Conservation (phyloP, 2,797 vertebrate genomes). For the Urophycis tenuis region DNA sequence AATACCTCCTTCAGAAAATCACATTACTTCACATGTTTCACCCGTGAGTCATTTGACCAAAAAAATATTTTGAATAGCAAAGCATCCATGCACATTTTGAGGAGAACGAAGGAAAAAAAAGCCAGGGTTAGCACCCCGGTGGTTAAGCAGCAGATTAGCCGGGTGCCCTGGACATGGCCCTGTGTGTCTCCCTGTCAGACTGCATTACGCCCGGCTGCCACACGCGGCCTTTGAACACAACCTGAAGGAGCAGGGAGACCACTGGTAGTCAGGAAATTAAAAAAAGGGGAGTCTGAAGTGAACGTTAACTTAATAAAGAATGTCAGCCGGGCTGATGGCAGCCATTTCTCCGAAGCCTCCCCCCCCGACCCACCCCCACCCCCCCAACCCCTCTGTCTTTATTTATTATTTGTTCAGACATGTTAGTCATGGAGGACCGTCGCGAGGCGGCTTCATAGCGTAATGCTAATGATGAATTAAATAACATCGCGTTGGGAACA, state of each 20-base stretch:
- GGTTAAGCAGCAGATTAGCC: too few relatives aligned
- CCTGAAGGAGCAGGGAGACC: constrained; percentile 6
- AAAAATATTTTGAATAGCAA: too few relatives aligned
- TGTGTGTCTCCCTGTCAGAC: constrained; percentile 19
- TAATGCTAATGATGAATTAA: neutral
- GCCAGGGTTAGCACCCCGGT: too few relatives aligned
- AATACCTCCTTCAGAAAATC: too few relatives aligned
- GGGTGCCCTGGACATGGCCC: constrained; percentile 10
- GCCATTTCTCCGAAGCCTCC: neutral
- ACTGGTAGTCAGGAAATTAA: constrained; percentile 27
- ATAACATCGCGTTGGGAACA: neutral
- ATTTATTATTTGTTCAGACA: too few relatives aligned
- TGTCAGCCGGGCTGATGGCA: neutral
- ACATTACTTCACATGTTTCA: too few relatives aligned
- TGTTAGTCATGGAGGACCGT: too few relatives aligned
- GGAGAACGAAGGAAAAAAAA: constrained; percentile 9
- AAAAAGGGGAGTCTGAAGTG: constrained; percentile 10
- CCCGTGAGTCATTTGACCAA: too few relatives aligned
- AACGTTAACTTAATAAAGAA: neutral
- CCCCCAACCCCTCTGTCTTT: neutral
- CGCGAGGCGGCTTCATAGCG: too few relatives aligned
- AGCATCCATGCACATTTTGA: too few relatives aligned
- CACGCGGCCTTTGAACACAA: constrained; percentile 24
- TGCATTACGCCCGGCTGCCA: constrained; percentile 12
- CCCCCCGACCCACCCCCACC: too few relatives aligned